A percentile compares a stretch with the other conserved stretches of the same genome.
Evolutionary conservation across 2,888 invertebrate species (phyloP).

Genomic region (Agrotis ipsilon): DNA sequence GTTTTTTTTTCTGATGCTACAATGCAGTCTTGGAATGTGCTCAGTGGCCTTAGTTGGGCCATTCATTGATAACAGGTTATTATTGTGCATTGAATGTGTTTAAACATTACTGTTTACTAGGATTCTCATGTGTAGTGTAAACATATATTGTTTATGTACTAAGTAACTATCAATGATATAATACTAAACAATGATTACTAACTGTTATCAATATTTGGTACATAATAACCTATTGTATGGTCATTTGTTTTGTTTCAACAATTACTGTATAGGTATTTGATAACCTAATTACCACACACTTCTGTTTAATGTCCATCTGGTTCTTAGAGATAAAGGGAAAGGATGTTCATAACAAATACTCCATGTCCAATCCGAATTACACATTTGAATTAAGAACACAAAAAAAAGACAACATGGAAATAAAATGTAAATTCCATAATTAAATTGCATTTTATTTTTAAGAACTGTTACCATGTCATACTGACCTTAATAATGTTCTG

Average conservation of each 20-base stretch:
- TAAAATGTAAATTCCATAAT: not conserved
- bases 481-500: constrained; percentile 48
- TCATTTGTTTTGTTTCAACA: constrained; percentile 29
- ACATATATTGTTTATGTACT: constrained; percentile 63
- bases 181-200: constrained; percentile 44
- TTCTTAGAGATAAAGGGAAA: not conserved
- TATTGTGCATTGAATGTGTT: constrained; percentile 40
- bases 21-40: constrained; percentile 51
- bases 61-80: constrained; percentile 60
- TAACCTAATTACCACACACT: constrained; percentile 31
- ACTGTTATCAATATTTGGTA: constrained; percentile 54
- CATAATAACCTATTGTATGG: constrained; percentile 28
- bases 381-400: not conserved
- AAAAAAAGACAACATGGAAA: not conserved
- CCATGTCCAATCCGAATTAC: no score
- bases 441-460: not conserved
- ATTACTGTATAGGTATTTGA: constrained; percentile 28
- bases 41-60: constrained; percentile 37
- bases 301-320: not conserved
- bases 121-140: constrained; percentile 48
- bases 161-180: constrained; percentile 45
- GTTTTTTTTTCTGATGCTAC: constrained; percentile 65
- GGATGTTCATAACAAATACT: not conserved
- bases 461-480: constrained; percentile 8
- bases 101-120: constrained; percentile 59